Percentiles rank a stretch among this genome's conserved stretches.
These are phyloP conservation scores for Rhamnusium bicolor DNA, from an alignment of 2,888 invertebrate genomes.

Conservation along the genomic window DNA sequence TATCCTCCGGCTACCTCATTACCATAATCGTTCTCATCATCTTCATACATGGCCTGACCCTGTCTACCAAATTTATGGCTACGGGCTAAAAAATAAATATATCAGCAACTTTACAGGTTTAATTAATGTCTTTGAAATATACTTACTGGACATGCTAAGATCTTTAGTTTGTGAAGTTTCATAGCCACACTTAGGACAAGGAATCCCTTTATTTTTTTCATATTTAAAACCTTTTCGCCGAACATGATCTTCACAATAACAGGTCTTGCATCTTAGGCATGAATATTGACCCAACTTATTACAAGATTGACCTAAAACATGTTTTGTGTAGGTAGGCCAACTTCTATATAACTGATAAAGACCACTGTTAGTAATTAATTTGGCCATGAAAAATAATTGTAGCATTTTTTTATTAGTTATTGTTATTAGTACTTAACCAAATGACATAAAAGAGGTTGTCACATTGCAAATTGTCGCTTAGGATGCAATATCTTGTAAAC, in stretches of 20 bases:
- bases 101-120: too few species aligned
- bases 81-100: conserved; percentile 75
- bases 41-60: conserved; percentile 75
- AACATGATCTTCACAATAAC: conserved; percentile 98
- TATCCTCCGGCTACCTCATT: conserved; percentile 64
- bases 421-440: too few species aligned
- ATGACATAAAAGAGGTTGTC: too few species aligned
- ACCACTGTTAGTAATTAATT: too few species aligned
- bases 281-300: conserved; percentile 96
- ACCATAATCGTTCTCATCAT: conserved; percentile 73
- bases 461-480: too few species aligned
- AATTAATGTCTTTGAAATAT: too few species aligned
- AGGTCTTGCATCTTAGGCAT: conserved; percentile 94
- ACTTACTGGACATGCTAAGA: conserved; percentile 94
- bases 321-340: not conserved
- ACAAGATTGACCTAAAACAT: conserved; percentile 85
- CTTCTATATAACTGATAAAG: not conserved
- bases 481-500: too few species aligned
- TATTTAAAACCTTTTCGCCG: conserved; percentile 92
- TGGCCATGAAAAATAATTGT: too few species aligned
- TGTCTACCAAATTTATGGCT: conserved; percentile 93
- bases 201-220: conserved; percentile 86
- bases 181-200: conserved; percentile 95
- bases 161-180: conserved; percentile 95
- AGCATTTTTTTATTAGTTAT: too few species aligned